Evolutionary conservation across 2,113 vertebrate genomes (phyloP).

Genomic region (Poecile atricapillus): DNA sequence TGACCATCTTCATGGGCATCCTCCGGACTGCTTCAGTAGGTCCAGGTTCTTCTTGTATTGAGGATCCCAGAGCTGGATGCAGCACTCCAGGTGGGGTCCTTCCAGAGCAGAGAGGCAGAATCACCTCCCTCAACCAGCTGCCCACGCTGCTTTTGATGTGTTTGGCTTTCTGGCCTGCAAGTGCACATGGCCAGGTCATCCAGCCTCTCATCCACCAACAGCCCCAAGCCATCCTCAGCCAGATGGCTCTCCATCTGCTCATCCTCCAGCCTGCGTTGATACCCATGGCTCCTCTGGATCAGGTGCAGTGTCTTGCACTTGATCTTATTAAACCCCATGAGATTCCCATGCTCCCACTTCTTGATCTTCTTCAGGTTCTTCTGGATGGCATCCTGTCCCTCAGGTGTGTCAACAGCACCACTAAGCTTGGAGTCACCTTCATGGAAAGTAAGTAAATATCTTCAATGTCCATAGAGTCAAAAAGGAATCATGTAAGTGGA

Average conservation of each 20-base stretch:
- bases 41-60: not conserved
- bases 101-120: not conserved
- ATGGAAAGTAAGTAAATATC: not conserved
- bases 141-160: rapidly evolving
- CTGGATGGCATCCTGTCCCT: not conserved
- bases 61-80: not conserved
- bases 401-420: not conserved
- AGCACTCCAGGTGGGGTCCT: not conserved
- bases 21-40: not conserved
- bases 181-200: too few species aligned
- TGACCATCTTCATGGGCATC: not conserved
- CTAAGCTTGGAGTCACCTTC: not conserved
- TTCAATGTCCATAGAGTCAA: not conserved
- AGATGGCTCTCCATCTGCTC: not conserved
- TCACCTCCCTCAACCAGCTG: rapidly evolving
- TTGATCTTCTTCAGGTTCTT: not conserved
- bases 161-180: not conserved
- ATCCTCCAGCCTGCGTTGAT: not conserved
- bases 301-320: not conserved
- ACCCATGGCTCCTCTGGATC: not conserved
- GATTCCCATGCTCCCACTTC: not conserved
- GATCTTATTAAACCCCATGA: not conserved
- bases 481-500: not conserved
- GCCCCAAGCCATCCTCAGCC: rapidly evolving
- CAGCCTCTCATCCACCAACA: not conserved